Conservation (phyloP, 2,797 vertebrate species). For the Ctenosaura bakeri region DNA sequence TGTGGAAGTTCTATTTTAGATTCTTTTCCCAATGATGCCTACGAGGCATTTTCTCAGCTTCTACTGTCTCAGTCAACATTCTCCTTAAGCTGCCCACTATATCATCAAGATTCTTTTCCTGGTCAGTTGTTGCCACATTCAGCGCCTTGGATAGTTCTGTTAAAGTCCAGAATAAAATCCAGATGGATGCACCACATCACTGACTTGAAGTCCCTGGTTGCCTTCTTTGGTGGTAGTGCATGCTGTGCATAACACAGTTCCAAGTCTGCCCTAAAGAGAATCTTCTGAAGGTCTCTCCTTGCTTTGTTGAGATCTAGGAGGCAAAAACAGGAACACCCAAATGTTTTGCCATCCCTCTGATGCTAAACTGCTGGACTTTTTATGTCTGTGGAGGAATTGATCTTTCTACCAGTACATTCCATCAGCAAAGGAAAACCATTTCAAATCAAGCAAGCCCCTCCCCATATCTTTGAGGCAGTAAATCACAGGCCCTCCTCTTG, state of each 20-base stretch:
- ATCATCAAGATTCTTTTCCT: background rate
- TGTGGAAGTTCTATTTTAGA: background rate
- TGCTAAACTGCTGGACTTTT: background rate
- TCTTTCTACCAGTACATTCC: constrained; percentile 49
- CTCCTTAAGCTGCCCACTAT: background rate
- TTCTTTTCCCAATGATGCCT: background rate
- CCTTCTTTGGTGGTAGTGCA: background rate
- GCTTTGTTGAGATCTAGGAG: background rate
- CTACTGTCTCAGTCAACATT: background rate
- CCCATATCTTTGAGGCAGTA: constrained; percentile 60
- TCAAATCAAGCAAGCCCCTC: constrained; percentile 60
- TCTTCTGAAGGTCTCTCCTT: background rate
- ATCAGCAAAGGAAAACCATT: constrained; percentile 57
- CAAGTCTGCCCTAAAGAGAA: background rate
- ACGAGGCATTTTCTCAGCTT: background rate
- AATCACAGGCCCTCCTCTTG: constrained; percentile 63
- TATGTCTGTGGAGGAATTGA: background rate
- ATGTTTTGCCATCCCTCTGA: background rate
- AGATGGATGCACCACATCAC: background rate
- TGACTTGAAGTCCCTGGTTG: background rate
- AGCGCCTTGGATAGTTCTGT: too few species aligned
- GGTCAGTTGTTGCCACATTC: background rate
- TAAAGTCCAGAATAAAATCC: too few species aligned
- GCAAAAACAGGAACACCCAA: background rate
- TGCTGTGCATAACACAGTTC: background rate